A percentile compares a stretch with the other conserved stretches of the same genome.
These are phyloP conservation scores for Apostichopus leukothele DNA, from an alignment of 53 echinoderm and acorn worm genomes.

Conservation along the genomic window DNA sequence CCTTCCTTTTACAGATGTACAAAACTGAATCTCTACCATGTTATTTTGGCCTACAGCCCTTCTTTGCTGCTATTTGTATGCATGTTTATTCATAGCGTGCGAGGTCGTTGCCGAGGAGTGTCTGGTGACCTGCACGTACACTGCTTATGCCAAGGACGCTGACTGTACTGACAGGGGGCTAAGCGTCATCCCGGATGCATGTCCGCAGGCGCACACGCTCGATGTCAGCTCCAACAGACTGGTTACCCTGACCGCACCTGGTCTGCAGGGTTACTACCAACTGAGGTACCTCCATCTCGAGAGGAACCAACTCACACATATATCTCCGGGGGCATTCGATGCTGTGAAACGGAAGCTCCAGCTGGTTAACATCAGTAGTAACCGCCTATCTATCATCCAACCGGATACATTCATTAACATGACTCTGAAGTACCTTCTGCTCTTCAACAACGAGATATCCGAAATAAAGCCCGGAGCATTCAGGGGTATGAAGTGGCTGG, in stretches of 20 bases:
- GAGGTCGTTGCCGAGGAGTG: conserved; percentile 1
- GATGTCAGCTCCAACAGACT: conserved; percentile 57
- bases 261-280: conserved; percentile 29
- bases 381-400: not conserved
- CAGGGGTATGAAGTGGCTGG: conserved; percentile 35
- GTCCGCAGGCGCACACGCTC: not conserved
- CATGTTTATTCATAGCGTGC: not conserved
- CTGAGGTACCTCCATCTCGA: conserved; percentile 52
- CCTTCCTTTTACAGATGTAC: not conserved
- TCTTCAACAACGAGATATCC: conserved; percentile 41
- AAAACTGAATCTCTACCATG: not conserved
- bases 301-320: conserved; percentile 33
- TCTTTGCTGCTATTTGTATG: not conserved
- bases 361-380: conserved; percentile 50
- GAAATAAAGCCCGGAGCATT: conserved; percentile 46
- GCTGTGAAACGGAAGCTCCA: conserved; percentile 14
- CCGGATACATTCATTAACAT: conserved; percentile 3
- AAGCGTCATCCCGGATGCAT: conserved; percentile 6
- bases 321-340: conserved; percentile 39
- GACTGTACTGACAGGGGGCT: conserved; percentile 40
- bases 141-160: conserved; percentile 51
- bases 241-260: not conserved
- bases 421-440: conserved; percentile 18
- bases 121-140: conserved; percentile 58
- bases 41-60: not conserved